Base-by-base conservation (phyloP, 2,113 vertebrate genomes). In the Acanthisitta chloris region DNA sequence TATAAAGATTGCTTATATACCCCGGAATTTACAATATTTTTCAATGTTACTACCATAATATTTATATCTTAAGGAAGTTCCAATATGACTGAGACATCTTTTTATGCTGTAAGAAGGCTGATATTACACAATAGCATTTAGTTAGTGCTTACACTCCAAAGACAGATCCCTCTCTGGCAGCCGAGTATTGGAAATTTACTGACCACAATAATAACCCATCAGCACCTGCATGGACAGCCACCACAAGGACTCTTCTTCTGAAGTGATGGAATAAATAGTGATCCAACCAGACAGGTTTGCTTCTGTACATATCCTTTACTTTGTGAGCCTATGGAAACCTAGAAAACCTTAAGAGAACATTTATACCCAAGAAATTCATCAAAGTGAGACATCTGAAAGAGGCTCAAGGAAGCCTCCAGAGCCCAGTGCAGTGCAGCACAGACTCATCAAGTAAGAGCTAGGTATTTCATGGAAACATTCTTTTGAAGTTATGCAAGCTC, bases 361-460 rank as follows among this genome's bases (percentile, higher is more conserved):
- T 42, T 66, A 62, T 3, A 52, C 11, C 23, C 12, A 38, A 74
- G 78, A 88, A 67, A 71, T 18, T 67, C 19, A 55, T 8, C 2
- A 6, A 23, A 49, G 1, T 20, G 34, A 81, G 20, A 17, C 7
- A 11, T 12, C 42, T 54, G 26, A 38, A 79, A 62, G 42, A 55
- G 13, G 42, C 9, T 20, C 38, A 42, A 62, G 33, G 65, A 58
- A 29, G 17, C 12, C 46, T 73, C 29, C 34, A 51, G 38, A 45
- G 12, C 10, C 7, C 14, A 33, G 16, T 16, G 33, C 52, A 78
- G 33, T 34, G 28, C 16, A n/a, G 11, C 0, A 0, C 4, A 73
- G 42, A 52, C 10, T 4, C 24, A 40, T 13, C 40, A 54, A 42
- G 23, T 21, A 65, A 71, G 14, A 15, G 34, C 17, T 45, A 69